Percentiles rank a stretch among this genome's conserved stretches.
phyloP scores from a whole-genome alignment of 2,888 invertebrate species.

The Xestia ashworthii region DNA sequence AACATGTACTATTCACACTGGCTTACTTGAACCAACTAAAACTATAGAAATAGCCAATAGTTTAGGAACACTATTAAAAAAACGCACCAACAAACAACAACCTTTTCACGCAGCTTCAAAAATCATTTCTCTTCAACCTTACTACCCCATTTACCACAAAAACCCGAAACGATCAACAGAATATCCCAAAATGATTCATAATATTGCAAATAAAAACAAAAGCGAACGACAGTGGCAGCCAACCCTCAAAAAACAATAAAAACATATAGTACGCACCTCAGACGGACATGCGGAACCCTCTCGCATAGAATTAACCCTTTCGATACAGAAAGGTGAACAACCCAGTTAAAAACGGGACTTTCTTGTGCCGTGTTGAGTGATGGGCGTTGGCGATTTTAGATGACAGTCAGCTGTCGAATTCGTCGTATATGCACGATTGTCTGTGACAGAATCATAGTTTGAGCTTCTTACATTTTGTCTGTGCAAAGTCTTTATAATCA shows the following conservation, averaged over 20 bases:
- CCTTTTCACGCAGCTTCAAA: constrained; percentile 9
- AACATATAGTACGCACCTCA: constrained; percentile 84
- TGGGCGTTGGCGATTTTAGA: constrained; percentile 68
- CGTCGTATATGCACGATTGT: background rate
- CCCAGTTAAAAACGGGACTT: constrained; percentile 85
- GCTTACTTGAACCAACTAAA: background rate
- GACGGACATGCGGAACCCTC: constrained; percentile 85
- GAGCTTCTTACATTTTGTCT: background rate
- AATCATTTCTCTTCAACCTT: constrained; percentile 20
- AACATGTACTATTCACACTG: background rate
- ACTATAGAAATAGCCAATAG: background rate
- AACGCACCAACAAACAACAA: background rate
- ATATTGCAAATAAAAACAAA: constrained; percentile 73
- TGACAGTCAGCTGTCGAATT: background rate
- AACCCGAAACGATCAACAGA: constrained; percentile 64
- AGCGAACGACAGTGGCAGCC: constrained; percentile 75
- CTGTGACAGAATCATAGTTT: background rate
- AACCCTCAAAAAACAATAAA: constrained; percentile 81
- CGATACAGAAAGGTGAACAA: constrained; percentile 88
- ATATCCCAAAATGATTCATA: constrained; percentile 69
- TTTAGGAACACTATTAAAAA: background rate
- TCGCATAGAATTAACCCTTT: constrained; percentile 87
- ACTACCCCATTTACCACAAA: constrained; percentile 61
- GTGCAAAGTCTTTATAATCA: background rate
- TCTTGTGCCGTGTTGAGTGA: constrained; percentile 71